A percentile compares a stretch with the other conserved stretches of the same genome.
These are phyloP conservation scores for Tethea ocularis DNA, from an alignment of 2,888 invertebrate genomes.

Conservation along the genomic window DNA sequence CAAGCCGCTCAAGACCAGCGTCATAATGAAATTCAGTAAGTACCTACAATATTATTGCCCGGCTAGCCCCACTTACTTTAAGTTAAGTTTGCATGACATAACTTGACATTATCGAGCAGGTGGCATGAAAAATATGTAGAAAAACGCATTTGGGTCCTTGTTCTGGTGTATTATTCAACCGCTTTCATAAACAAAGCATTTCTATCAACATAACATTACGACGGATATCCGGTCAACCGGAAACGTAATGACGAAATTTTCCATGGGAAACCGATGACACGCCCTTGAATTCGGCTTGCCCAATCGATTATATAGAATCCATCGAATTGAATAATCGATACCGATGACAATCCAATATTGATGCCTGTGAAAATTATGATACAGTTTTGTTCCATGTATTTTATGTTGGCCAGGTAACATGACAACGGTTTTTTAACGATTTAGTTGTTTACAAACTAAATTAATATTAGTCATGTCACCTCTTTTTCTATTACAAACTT, in stretches of 20 bases:
- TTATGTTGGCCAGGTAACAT: not conserved
- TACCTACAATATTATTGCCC: no score
- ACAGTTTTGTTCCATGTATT: not conserved
- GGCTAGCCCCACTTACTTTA: no score
- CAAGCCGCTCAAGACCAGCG: no score
- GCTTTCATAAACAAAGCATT: not conserved
- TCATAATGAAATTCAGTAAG: no score
- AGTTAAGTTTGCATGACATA: no score
- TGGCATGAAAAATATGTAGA: no score
- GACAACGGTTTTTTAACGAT: not conserved
- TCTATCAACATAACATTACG: conserved; percentile 18
- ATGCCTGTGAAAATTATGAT: conserved; percentile 29
- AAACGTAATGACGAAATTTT: conserved; percentile 37
- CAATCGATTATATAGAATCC: conserved; percentile 34
- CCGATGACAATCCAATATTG: conserved; percentile 30
- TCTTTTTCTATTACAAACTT: no score
- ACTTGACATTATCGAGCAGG: no score
- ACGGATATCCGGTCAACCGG: conserved; percentile 40
- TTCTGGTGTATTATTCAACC: not conserved
- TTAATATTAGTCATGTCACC: no score
- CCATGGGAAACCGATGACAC: conserved; percentile 46
- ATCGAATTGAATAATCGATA: conserved; percentile 32
- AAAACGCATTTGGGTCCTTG: not conserved
- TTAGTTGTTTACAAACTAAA: no score
- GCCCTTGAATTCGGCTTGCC: conserved; percentile 44